These are phyloP conservation scores for Trachelipus rathkii DNA, from an alignment of 1,140 invertebrate genomes.

Conservation along the genomic window DNA sequence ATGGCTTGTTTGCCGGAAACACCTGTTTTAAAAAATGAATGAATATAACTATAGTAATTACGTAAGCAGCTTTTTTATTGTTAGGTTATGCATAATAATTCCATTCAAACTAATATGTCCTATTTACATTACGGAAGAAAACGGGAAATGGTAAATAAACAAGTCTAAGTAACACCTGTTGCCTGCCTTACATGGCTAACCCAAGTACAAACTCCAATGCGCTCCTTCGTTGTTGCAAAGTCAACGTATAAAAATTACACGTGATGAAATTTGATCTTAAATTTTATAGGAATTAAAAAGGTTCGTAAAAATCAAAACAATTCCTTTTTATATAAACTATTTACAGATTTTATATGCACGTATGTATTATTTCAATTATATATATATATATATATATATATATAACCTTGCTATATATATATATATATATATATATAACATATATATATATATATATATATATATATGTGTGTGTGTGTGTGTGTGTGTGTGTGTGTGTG, in stretches of 20 bases:
- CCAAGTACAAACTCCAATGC: not conserved
- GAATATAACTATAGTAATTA: conserved; percentile 2
- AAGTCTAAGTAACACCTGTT: not conserved
- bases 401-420: no score
- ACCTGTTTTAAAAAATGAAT: conserved; percentile 9
- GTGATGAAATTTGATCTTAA: not conserved
- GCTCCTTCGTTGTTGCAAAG: not conserved
- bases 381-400: no score
- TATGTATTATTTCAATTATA: no score
- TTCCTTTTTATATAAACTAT: not conserved
- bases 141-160: not conserved
- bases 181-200: not conserved
- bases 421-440: no score
- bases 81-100: not conserved
- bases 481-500: no score
- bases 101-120: not conserved
- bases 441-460: no score
- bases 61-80: not conserved
- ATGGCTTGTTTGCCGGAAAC: not conserved
- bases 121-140: not conserved
- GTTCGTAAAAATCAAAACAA: not conserved
- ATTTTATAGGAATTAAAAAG: not conserved
- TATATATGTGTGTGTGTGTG: no score
- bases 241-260: not conserved
- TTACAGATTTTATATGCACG: not conserved